Evolutionary conservation across 2,113 vertebrate species (phyloP), one percentile per base, ranked within the genome.

Genomic region (Perognathus longimembris): DNA sequence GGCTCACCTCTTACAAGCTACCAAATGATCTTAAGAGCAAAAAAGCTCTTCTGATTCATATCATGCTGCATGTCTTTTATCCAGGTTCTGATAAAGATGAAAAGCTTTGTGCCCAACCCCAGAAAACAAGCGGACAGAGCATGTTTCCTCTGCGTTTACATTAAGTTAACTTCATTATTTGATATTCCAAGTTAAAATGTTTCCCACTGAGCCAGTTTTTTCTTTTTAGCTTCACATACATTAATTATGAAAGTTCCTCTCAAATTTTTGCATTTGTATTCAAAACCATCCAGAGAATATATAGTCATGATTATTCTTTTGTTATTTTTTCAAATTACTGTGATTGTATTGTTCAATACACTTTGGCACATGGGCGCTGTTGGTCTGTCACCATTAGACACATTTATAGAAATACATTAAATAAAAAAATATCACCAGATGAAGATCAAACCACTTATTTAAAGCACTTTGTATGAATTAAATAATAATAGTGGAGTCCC

Each of bases 381-480:
- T 64, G n/a, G 63, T 82, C 92, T 80, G 80, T 90, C 93, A 69
- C 66, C 94, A 71, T 87, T 84, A 93, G 93, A 91, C 91, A 89
- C 50, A 64, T 75, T 91, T 80, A 67, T 67, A 89, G 97, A 96
- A 90, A 90, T 89, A 75, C 92, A 74, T 85, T 77, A 85, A 95
- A 92, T 79, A 86, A 89, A 90, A 92, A 83, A 95, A 90, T 71
- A 85, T 67, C 92, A 78, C 36, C 77, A 89, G 92, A 93, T 87
- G 66, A 89, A 92, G 93, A 94, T 95, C 94, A 94, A 93, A 78
- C 74, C 84, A 94, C 91, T 93, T 93, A 93, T 95, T 96, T 89
- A 92, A 95, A 85, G 81, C 59, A 95, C 70, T 95, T 94, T 89
- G 77, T 92, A 78, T 66, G 91, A 96, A 97, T 97, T 97, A 95